Evolutionary conservation across 2,888 invertebrate genomes (phyloP).

Genomic region (Athalia cordata): DNA sequence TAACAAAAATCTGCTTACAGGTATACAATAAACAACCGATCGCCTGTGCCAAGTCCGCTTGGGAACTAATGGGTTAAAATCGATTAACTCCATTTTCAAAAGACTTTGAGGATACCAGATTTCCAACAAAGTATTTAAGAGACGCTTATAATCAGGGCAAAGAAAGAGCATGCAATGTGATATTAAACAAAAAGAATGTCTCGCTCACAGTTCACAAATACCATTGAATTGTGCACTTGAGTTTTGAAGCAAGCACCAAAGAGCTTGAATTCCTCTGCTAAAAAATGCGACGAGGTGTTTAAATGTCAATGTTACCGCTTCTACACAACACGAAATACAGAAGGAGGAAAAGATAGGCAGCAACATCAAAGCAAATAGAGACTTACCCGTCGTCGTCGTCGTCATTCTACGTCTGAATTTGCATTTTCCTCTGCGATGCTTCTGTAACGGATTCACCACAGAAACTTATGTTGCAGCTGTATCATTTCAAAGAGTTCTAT

Average conservation of each 20-base stretch:
- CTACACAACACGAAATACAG: constrained; percentile 12
- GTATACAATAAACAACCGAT: no score
- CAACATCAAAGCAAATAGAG: constrained; percentile 34
- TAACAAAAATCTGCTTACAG: no score
- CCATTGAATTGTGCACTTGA: background rate
- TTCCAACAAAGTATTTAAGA: no score
- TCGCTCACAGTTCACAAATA: no score
- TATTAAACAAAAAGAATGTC: no score
- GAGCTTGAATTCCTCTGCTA: background rate
- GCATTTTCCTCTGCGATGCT: constrained; percentile 4
- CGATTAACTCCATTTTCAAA: no score
- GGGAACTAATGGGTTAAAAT: no score
- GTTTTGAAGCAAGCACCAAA: background rate
- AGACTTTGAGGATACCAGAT: no score
- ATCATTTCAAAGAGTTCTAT: background rate
- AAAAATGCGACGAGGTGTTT: constrained; percentile 14
- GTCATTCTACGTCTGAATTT: constrained; percentile 3
- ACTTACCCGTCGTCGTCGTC: constrained; percentile 8
- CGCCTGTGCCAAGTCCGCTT: no score
- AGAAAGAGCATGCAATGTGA: no score
- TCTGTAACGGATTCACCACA: background rate
- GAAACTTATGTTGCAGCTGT: constrained; percentile 16
- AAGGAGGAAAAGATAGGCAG: constrained; percentile 26
- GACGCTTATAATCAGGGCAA: no score
- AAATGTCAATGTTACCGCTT: constrained; percentile 28